phyloP scores from a whole-genome alignment of 2,888 invertebrate genomes.

The Strigamia crassipes region DNA sequence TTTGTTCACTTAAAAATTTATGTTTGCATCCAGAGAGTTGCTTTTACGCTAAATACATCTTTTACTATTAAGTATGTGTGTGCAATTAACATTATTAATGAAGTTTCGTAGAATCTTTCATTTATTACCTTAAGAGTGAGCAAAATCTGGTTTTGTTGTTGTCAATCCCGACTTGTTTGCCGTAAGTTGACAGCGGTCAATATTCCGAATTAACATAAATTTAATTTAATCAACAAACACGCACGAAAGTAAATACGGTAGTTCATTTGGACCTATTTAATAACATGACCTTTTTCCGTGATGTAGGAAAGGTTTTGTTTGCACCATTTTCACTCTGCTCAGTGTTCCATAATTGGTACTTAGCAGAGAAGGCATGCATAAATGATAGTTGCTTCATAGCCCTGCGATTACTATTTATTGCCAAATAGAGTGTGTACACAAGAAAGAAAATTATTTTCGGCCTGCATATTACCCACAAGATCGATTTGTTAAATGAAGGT shows the following conservation, averaged over 20 bases:
- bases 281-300: slow-evolving; percentile 11
- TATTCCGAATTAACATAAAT: not conserved
- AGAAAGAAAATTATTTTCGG: slow-evolving; percentile 9
- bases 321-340: slow-evolving; percentile 11
- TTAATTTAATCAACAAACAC: slow-evolving; percentile 5
- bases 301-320: slow-evolving; percentile 21
- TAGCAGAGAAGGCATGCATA: slow-evolving; percentile 10
- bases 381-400: slow-evolving; percentile 21
- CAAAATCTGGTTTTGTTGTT: no score
- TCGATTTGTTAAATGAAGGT: not conserved
- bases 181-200: no score
- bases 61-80: no score
- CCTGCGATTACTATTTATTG: slow-evolving; percentile 11
- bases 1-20: no score
- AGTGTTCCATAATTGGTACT: slow-evolving; percentile 10
- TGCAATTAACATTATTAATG: no score
- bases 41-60: no score
- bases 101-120: no score
- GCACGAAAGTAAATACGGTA: slow-evolving; percentile 12
- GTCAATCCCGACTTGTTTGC: no score
- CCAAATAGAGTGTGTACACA: slow-evolving; percentile 16
- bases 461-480: slow-evolving; percentile 16
- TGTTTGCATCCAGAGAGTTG: no score
- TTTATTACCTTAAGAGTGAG: no score
- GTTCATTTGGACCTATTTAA: not conserved